Evolutionary conservation across 2,888 invertebrate species (phyloP), one percentile per base, ranked within the genome.

Genomic region (Hydriomena furcata): DNA sequence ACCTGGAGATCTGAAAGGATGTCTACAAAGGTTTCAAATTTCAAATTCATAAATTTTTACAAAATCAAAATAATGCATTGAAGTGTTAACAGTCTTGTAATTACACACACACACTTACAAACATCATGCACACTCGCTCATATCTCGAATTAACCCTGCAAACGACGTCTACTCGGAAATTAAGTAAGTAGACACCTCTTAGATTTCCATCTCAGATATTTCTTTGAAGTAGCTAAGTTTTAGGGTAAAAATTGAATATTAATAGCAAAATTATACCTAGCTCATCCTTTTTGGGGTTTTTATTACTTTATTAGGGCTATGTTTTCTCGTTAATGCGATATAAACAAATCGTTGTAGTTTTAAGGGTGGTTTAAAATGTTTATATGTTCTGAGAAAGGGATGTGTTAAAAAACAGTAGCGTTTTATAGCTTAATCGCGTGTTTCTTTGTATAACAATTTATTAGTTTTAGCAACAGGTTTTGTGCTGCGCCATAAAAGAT

Each of bases 401-500:
- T 73, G 87, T 83, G 87, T 89, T 77, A 87, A 88, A 87, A 89
- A 87, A 88, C 89, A 74, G 89, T 89, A 90, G 89, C 88, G 69
- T 82, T 83, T 86, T 78, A 87, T 87, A 68, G 82, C 84, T 85
- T 82, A 81, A 86, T 89, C 83, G 76, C 71, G 71, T 69, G 72
- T 69, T 53, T n/a, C 72, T 78, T 77, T 82, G 74, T 82, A 27
- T 46, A 76, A 76, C 66, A 58, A 75, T 76, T 48, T 58, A 54
- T 55, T 52, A 73, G 73, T 82, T 76, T 79, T 79, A 77, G 27
- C 11, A 24, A 20, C 74, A 71, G 51, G 62, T 66, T 71, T 69
- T 76, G 65, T 66, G 60, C 56, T 58, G 53, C 50, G 62, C 54
- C 51, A 64, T 74, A 68, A 71, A 73, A 45, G 58, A 54, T 54